Percentiles rank a stretch among this genome's conserved stretches.
Conservation (phyloP, 2,113 vertebrate species). For the Leuciscus idus region DNA sequence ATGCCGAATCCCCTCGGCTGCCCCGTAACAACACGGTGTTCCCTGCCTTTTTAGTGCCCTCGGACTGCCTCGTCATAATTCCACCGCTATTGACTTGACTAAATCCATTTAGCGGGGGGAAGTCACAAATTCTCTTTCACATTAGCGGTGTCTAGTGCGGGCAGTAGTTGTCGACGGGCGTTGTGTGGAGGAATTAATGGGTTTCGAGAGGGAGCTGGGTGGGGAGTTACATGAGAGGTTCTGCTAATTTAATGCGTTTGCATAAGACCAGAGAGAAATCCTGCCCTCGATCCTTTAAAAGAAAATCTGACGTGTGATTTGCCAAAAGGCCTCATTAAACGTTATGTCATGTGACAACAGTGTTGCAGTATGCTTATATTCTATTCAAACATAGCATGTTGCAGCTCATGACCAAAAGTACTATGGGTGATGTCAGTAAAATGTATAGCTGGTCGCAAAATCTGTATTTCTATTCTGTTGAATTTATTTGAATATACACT, state of each 20-base stretch:
- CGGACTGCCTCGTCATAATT: slow-evolving; percentile 6
- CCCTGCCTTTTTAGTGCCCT: not conserved
- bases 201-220: not conserved
- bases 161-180: not conserved
- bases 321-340: not conserved
- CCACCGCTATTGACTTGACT: not conserved
- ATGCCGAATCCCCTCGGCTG: not conserved
- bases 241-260: slow-evolving; percentile 4
- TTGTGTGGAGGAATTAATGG: not conserved
- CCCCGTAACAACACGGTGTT: not conserved
- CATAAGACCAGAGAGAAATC: not conserved
- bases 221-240: not conserved
- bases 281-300: slow-evolving; percentile 16
- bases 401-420: no score
- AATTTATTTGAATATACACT: not conserved
- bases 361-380: not conserved
- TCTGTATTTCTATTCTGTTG: not conserved
- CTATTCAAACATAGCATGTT: no score
- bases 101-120: slow-evolving; percentile 28
- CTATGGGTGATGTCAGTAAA: no score
- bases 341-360: not conserved
- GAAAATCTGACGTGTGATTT: not conserved
- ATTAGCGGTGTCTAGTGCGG: not conserved
- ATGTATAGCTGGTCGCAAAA: no score
- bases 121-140: not conserved